Evolutionary conservation across 2,113 vertebrate species (phyloP), one percentile per base, ranked within the genome.

Genomic region (Notarius quadriscutis): DNA sequence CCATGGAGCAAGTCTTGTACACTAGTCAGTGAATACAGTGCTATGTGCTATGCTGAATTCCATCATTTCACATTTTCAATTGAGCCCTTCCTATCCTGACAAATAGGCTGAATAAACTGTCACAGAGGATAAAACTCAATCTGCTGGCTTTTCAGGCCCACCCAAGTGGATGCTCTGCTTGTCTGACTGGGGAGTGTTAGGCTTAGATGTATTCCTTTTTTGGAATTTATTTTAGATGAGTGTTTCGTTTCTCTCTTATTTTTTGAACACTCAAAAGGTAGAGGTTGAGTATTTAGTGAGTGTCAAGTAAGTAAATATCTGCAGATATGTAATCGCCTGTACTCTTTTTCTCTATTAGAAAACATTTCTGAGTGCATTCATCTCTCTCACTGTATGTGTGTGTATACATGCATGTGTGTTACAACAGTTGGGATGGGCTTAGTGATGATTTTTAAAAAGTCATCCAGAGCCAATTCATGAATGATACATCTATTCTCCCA

Each of bases 61-160:
- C n/a, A 79, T 86, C 84, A 79, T 86, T 67, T 65, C 50, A 75
- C 41, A 75, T 81, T 60, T 74, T 34, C 11, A 60, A 53, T 60
- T 82, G 63, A 75, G 79, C 22, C 69, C 71, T 58, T 86, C 20
- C 25, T 65, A 53, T 83, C 50, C 69, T 87, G 80, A 83, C 86
- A 87, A 86, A 86, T 74, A 74, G 41, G 20, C 67, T 53, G 86
- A 51, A 83, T 63, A 83, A 72, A 75, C 69, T 74, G 80, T 82
- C 86, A 87, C 67, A 50, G 34, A 72, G 65, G 67, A 30, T 87
- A 87, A 87, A 81, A 87, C 79, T 87, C 79, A 87, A 87, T 41
- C 78, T 74, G 58, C 27, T 41, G 20, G 77, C 78, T 81, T 72
- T 78, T 71, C 85, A 81, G 78, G n/a, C 77, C 57, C 53, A 86